These are phyloP conservation scores for Dinocampus coccinellae DNA, from an alignment of 2,888 invertebrate species.

Conservation along the genomic window DNA sequence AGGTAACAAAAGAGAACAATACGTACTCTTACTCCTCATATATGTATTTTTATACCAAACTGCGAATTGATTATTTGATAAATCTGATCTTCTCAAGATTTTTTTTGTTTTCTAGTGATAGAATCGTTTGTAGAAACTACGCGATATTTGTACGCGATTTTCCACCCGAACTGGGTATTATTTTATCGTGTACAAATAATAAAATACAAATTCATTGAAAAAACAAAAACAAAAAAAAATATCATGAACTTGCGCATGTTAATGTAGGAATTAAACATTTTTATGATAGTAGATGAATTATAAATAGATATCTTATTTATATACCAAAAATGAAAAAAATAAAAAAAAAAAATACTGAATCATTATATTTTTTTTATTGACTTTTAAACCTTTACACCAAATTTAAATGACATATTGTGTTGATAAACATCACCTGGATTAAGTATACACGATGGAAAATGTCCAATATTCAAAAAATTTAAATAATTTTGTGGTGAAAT, in stretches of 20 bases:
- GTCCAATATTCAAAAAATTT: conserved; percentile 69
- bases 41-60: conserved; percentile 32
- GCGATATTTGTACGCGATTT: conserved; percentile 5
- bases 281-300: conserved; percentile 40
- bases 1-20: not conserved
- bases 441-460: conserved; percentile 67
- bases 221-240: not conserved
- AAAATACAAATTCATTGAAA: not conserved
- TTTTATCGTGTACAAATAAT: conserved; percentile 26
- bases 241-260: conserved; percentile 15
- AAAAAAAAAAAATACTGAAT: not conserved
- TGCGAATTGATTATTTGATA: conserved; percentile 20
- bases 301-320: conserved; percentile 42
- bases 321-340: conserved; percentile 33
- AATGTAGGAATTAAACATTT: conserved; percentile 18
- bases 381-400: conserved; percentile 49
- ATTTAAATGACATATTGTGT: conserved; percentile 70
- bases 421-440: conserved; percentile 68
- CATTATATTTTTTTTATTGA: not conserved
- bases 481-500: conserved; percentile 75
- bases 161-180: not conserved
- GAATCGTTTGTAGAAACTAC: not conserved
- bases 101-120: conserved; percentile 6
- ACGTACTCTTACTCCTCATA: not conserved
- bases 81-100: not conserved